phyloP scores from a whole-genome alignment of 2,113 vertebrate genomes.

The Castor canadensis region DNA sequence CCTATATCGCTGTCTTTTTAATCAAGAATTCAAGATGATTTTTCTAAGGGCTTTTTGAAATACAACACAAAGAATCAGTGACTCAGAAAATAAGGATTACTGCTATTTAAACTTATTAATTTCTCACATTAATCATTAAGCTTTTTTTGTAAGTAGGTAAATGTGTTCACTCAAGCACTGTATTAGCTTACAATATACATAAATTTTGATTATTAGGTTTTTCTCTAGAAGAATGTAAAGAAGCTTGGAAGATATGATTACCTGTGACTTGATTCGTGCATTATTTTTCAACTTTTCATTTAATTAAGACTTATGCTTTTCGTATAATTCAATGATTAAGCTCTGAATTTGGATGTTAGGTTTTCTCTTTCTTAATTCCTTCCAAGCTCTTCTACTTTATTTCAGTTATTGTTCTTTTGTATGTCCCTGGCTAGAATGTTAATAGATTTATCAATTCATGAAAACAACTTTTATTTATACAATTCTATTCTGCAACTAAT shows the following conservation, averaged over 20 bases:
- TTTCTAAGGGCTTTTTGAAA: neutral
- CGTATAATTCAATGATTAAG: neutral
- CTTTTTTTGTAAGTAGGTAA: neutral
- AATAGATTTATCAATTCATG: neutral
- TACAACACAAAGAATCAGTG: neutral
- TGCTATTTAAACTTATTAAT: neutral
- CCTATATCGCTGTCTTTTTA: neutral
- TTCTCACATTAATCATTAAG: neutral
- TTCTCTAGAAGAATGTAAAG: neutral
- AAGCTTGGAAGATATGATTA: neutral
- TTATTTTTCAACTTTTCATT: neutral
- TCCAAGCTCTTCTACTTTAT: neutral
- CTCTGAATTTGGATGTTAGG: neutral
- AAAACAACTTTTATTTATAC: neutral
- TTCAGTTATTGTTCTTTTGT: neutral
- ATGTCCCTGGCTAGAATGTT: neutral
- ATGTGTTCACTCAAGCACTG: neutral
- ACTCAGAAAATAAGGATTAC: neutral
- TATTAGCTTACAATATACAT: conserved; percentile 16
- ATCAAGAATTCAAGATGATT: neutral
- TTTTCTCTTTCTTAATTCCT: neutral
- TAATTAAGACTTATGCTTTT: neutral
- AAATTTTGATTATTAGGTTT: neutral
- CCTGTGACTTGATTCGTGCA: neutral
- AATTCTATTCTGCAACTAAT: neutral